A percentile compares a stretch with the other conserved stretches of the same genome.
These are phyloP conservation scores for Parelbella ahira DNA, from an alignment of 2,888 invertebrate species.

Conservation along the genomic window DNA sequence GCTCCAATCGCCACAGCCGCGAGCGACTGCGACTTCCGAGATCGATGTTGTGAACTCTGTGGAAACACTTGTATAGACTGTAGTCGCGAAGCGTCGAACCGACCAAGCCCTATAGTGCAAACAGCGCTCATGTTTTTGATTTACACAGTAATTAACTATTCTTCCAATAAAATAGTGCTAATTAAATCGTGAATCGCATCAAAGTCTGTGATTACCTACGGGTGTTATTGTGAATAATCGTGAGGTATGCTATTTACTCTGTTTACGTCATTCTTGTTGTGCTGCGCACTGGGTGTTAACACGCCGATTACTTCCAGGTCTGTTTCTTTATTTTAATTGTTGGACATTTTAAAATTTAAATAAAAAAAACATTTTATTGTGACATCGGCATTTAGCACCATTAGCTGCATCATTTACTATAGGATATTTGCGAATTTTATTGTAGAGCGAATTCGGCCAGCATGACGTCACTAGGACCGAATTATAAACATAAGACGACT, in stretches of 20 bases:
- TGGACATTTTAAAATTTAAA: conserved; percentile 27
- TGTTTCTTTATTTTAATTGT: conserved; percentile 18
- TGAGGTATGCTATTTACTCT: conserved; percentile 63
- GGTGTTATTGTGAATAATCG: conserved; percentile 39
- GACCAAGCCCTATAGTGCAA: conserved; percentile 51
- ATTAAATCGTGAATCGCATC: conserved; percentile 30
- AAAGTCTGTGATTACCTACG: conserved; percentile 35
- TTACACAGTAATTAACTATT: conserved; percentile 36
- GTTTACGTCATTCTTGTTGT: conserved; percentile 55
- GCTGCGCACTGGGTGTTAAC: conserved; percentile 52
- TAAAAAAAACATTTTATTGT: conserved; percentile 18
- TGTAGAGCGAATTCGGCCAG: conserved; percentile 59
- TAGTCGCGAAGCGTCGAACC: conserved; percentile 48
- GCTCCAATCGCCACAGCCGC: conserved; percentile 39
- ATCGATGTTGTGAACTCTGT: conserved; percentile 50
- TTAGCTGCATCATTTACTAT: conserved; percentile 33
- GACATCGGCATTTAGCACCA: conserved; percentile 15
- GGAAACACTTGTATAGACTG: conserved; percentile 8
- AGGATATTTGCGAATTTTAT: conserved; percentile 39
- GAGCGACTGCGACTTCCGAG: conserved; percentile 47
- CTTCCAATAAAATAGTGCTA: conserved; percentile 35
- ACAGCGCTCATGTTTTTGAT: conserved; percentile 55
- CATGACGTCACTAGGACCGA: conserved; percentile 73
- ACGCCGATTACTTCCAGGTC: conserved; percentile 32
- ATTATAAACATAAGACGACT: conserved; percentile 71